phyloP scores from a whole-genome alignment of 2,888 invertebrate species.

The Acanthacorydalis orientalis region DNA sequence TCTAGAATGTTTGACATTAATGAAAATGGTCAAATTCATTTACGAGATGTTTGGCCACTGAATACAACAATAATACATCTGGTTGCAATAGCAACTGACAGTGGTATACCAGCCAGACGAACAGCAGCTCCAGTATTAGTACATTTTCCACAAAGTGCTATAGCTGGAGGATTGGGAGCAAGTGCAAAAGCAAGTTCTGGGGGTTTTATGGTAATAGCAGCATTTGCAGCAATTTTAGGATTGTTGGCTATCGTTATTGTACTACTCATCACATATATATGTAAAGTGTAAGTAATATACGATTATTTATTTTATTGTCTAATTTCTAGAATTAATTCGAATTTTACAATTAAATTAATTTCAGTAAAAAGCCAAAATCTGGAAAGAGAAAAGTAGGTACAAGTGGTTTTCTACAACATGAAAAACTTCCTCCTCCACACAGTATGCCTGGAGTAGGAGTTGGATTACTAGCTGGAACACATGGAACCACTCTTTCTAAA shows the following conservation, averaged over 20 bases:
- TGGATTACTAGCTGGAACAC: neutral
- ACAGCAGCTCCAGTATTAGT: conserved; percentile 51
- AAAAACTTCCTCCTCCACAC: conserved; percentile 16
- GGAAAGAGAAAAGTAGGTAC: conserved; percentile 13
- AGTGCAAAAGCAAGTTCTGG: conserved; percentile 15
- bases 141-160: conserved; percentile 31
- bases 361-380: conserved; percentile 20
- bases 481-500: neutral
- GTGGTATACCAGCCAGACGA: conserved; percentile 67
- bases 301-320: neutral
- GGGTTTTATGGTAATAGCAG: conserved; percentile 29
- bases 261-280: conserved; percentile 60
- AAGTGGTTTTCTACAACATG: conserved; percentile 16
- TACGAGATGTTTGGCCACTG: conserved; percentile 22
- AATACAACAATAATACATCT: conserved; percentile 40
- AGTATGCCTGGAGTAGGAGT: conserved; percentile 6
- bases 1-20: conserved; percentile 45
- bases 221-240: conserved; percentile 54
- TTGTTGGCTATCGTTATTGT: conserved; percentile 59
- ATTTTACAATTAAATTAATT: neutral
- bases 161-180: conserved; percentile 20
- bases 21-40: conserved; percentile 44
- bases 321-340: conserved; percentile 13
- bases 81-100: conserved; percentile 69
- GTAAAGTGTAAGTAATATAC: conserved; percentile 41